These are phyloP conservation scores for Phrynosoma platyrhinos DNA, from an alignment of 2,113 vertebrate genomes.

Conservation along the genomic window DNA sequence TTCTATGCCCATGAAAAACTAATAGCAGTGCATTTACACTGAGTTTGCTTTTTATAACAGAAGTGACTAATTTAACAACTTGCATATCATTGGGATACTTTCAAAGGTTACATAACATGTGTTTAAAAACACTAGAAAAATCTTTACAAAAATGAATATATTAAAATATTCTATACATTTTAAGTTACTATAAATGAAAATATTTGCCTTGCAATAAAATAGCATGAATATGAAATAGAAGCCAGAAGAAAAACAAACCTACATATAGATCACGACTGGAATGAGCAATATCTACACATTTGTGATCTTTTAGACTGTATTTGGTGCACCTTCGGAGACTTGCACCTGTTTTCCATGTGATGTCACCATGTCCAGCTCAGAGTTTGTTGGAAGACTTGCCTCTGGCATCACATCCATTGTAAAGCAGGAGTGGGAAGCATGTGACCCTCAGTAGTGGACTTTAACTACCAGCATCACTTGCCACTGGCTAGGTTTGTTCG, in stretches of 20 bases:
- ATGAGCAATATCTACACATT: background rate
- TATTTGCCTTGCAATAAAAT: slow-evolving; percentile 56
- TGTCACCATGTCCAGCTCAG: background rate
- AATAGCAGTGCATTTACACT: slow-evolving; percentile 81
- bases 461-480: too few species aligned
- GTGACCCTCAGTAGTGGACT: too few species aligned
- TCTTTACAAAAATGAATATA: slow-evolving; percentile 84
- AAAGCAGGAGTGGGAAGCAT: background rate
- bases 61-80: slow-evolving; percentile 68
- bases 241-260: slow-evolving; percentile 53
- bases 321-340: background rate
- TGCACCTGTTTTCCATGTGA: background rate
- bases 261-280: slow-evolving; percentile 26
- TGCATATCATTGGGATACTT: slow-evolving; percentile 77
- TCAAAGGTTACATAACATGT: slow-evolving; percentile 73
- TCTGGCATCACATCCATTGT: background rate
- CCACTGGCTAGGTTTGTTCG: too few species aligned
- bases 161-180: slow-evolving; percentile 86
- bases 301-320: background rate
- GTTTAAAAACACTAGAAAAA: slow-evolving; percentile 84
- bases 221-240: slow-evolving; percentile 46
- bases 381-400: slow-evolving; percentile 21
- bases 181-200: slow-evolving; percentile 80
- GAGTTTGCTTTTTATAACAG: slow-evolving; percentile 58
- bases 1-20: slow-evolving; percentile 75